Base-by-base conservation (phyloP, 2,113 vertebrate genomes). In the Cinclus cinclus region DNA sequence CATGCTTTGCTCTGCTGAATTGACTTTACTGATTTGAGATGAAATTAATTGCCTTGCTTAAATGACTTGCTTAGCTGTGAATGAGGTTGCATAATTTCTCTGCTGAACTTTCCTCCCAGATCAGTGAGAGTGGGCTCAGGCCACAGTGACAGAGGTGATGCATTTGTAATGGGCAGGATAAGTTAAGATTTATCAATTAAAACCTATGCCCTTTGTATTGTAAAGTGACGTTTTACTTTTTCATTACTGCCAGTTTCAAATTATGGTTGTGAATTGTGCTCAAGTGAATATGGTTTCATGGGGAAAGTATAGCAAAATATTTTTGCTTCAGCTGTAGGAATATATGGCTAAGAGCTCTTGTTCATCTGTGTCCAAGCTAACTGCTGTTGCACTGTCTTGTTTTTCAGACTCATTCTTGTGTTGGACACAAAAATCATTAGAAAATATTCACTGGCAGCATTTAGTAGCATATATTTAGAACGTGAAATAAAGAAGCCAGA, bases 31-130 rank as follows among this genome's bases (percentile, higher is more conserved):
- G 83, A 88, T 88, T 55, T 68, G 56, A 81, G 52, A 46, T 11
- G 41, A 56, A 83, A 77, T 91, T 91, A 91, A 87, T 50, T 70
- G 35, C 52, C 49, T 70, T 59, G 59, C 52, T 83, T 83, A 77
- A 93, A 83, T 81, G 39, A 75, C 53, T 94, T 90, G 68, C 25
- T 92, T 85, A 89, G 73, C 86, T 94, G 73, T 90, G 85, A 70
- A 44, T 90, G 88, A 92, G 80, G 41, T 50, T 78, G 76, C 35
- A 24, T 81, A 86, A 84, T 83, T 92, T 88, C n/a, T 78, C 60
- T 83, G 68, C 59, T 22, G 2, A 82, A 76, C 49, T 75, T 94
- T 95, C 49, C 44, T 8, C 1, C 46, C 62, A 65, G 37, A 80
- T 74, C 39, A 18, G n/a, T 49, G 77, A 55, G 20, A 87, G 30